These are phyloP conservation scores for Synanthedon myopaeformis DNA, from an alignment of 2,888 invertebrate species.

Conservation along the genomic window DNA sequence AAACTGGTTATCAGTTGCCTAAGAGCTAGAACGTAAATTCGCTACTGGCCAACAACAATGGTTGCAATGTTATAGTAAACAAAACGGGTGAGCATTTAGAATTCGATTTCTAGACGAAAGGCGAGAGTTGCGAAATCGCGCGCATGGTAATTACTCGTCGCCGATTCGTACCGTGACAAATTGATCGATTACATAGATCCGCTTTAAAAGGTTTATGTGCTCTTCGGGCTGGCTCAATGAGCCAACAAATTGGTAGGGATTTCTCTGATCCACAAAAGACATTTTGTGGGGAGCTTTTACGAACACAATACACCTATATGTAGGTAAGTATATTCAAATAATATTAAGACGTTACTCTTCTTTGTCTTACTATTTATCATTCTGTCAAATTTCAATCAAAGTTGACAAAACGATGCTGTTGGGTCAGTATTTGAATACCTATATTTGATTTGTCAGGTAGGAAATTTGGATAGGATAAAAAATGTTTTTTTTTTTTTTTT, in stretches of 20 bases:
- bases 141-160: constrained; percentile 2
- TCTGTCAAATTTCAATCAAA: too few relatives aligned
- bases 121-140: constrained; percentile 7
- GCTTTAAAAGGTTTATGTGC: constrained; percentile 9
- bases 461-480: too few relatives aligned
- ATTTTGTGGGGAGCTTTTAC: too few relatives aligned
- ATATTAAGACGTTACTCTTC: too few relatives aligned
- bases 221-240: constrained; percentile 1
- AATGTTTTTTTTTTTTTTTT: too few relatives aligned
- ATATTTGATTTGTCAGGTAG: too few relatives aligned
- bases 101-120: constrained; percentile 18
- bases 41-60: constrained; percentile 42
- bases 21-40: constrained; percentile 34
- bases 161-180: constrained; percentile 28
- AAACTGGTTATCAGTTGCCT: constrained; percentile 49
- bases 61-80: constrained; percentile 44
- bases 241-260: background rate
- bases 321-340: too few relatives aligned
- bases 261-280: background rate
- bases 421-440: too few relatives aligned
- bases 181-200: constrained; percentile 22
- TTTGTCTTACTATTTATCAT: too few relatives aligned
- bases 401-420: too few relatives aligned
- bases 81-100: constrained; percentile 46
- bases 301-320: too few relatives aligned